Base-by-base conservation (phyloP, 2,797 vertebrate genomes). In the Gymnothorax javanicus region DNA sequence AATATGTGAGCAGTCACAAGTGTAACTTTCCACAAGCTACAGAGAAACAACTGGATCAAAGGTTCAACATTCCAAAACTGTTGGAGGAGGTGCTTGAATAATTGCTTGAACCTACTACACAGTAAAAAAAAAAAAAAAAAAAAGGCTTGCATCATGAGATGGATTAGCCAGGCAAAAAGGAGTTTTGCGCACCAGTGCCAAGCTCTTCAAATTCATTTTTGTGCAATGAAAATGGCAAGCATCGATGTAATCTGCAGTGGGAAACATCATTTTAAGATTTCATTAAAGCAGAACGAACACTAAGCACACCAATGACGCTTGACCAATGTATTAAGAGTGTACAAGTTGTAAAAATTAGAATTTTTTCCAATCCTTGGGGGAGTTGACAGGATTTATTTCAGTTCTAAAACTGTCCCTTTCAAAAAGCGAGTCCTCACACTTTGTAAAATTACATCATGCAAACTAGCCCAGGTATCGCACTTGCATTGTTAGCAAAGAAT, bases 1-100 rank as follows among this genome's bases (percentile, higher is more conserved):
- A 11, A 75, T 15, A 54, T 9, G 54, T 75, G 27, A 11, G 69
- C 50, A 77, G 58, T 56, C 23, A 64, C 71, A 77, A 33, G 69
- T 33, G 82, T 27, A 56, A 27, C 13, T 20, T 59, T 7, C 20
- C n/a, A 56, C 20, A 81, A 20, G 50, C 3, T 23, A 83, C 17
- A 81, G n/a, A 87, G 23, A 9, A 83, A 84, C 86, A 81, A 87
- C 58, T 89, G 56, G 87, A 88, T 54, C 58, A 88, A 84, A 89
- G 81, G 64, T 86, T 71, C 59, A 17, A 23, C 50, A 77, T 82
- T 79, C 20, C 59, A 79, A 77, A 77, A 59, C 54, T 6, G 15
- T 27, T 59, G 15, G n/a, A 20, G 20, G 13, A 77, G 23, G 58
- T 33, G 43, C 25, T 27, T 60, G 43, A 57, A 83, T 9, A 50